These are phyloP conservation scores for Hydriomena furcata DNA, from an alignment of 2,888 invertebrate species.

Conservation along the genomic window DNA sequence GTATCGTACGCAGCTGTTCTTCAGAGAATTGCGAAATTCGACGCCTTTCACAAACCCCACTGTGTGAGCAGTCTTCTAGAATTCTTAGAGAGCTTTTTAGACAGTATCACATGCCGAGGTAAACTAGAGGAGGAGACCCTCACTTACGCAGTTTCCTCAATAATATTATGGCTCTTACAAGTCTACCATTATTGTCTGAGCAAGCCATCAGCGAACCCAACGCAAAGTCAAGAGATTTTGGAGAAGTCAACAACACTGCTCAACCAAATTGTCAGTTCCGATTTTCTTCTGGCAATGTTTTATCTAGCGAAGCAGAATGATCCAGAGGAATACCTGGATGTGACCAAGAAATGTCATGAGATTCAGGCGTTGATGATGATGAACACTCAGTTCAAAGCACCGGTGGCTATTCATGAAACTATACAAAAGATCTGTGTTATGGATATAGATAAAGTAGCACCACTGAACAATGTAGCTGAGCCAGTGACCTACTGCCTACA, in stretches of 20 bases:
- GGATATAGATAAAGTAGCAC: conserved; percentile 85
- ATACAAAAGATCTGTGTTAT: conserved; percentile 85
- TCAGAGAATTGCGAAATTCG: conserved; percentile 94
- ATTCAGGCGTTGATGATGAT: conserved; percentile 85
- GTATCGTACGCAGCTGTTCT: conserved; percentile 96
- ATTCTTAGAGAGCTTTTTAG: conserved; percentile 89
- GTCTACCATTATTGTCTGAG: conserved; percentile 84
- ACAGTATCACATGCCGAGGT: conserved; percentile 87
- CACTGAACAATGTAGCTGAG: conserved; percentile 82
- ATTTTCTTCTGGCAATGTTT: conserved; percentile 92
- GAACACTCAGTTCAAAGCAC: conserved; percentile 82
- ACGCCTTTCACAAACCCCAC: conserved; percentile 93
- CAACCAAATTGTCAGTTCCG: conserved; percentile 86
- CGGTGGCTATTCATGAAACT: conserved; percentile 83
- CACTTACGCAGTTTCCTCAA: conserved; percentile 92
- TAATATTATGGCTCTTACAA: conserved; percentile 92
- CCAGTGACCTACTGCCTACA: conserved; percentile 90
- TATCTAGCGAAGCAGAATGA: conserved; percentile 93
- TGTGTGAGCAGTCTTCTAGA: conserved; percentile 94
- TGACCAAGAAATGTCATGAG: conserved; percentile 90
- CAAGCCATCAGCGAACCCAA: conserved; percentile 71
- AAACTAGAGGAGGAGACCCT: conserved; percentile 94
- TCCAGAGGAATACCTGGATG: conserved; percentile 85
- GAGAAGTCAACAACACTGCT: conserved; percentile 88
- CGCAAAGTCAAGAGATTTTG: conserved; percentile 85